Evolutionary conservation across 2,113 vertebrate species (phyloP).

Genomic region (Suricata suricatta): DNA sequence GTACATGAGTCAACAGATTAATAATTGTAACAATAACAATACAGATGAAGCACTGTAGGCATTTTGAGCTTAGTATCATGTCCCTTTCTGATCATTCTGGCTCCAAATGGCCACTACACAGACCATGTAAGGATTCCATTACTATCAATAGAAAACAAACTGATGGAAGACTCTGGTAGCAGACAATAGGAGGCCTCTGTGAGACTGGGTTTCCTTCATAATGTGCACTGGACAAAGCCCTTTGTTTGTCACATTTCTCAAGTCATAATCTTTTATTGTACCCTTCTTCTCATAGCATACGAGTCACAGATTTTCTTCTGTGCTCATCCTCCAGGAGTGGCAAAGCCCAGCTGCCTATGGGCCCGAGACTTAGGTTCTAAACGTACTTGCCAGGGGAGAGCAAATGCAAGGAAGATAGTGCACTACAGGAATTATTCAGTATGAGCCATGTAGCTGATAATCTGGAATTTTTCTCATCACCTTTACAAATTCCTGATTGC

Average conservation of each 20-base stretch:
- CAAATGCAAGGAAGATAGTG: neutral
- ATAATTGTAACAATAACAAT: neutral
- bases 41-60: neutral
- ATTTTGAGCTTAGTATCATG: neutral
- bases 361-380: neutral
- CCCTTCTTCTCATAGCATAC: neutral
- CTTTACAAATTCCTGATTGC: neutral
- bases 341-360: neutral
- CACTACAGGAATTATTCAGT: neutral
- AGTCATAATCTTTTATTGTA: neutral
- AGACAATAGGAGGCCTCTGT: neutral
- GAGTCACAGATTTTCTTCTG: neutral
- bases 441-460: neutral
- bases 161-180: neutral
- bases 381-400: neutral
- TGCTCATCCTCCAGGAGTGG: neutral
- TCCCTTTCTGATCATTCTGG: neutral
- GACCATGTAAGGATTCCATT: neutral
- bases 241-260: neutral
- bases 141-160: neutral
- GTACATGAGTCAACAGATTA: neutral
- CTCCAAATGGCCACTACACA: neutral
- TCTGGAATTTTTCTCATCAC: neutral
- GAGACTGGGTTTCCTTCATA: neutral
- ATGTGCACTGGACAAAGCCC: neutral